Conservation (phyloP, 1,140 invertebrate species). For the Drosophila willistoni region DNA sequence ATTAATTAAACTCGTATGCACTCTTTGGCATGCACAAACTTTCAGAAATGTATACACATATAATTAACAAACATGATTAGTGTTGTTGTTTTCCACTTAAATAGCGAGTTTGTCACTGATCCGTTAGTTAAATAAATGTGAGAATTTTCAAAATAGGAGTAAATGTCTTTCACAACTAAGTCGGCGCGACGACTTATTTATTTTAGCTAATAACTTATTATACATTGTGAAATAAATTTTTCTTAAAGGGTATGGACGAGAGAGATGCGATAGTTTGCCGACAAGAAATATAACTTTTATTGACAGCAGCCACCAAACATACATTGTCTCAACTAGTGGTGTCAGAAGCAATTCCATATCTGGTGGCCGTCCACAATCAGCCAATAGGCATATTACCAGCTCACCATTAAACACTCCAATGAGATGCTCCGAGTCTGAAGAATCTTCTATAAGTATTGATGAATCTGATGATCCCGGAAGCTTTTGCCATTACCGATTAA, state of each 20-base stretch:
- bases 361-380: conserved; percentile 85
- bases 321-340: conserved; percentile 53
- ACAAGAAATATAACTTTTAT: conserved; percentile 86
- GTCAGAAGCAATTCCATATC: conserved; percentile 71
- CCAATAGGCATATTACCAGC: conserved; percentile 86
- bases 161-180: too few species aligned
- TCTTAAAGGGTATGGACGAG: conserved; percentile 84
- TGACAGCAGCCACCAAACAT: conserved; percentile 85
- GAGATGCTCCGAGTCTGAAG: conserved; percentile 88
- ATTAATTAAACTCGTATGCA: too few species aligned
- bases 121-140: too few species aligned
- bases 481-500: conserved; percentile 60
- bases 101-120: too few species aligned
- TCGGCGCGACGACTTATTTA: too few species aligned
- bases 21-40: too few species aligned
- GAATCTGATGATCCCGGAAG: conserved; percentile 87
- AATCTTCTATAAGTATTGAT: conserved; percentile 88
- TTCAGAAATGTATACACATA: too few species aligned
- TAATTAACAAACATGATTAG: too few species aligned
- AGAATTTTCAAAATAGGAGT: too few species aligned
- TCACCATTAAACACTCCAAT: conserved; percentile 85
- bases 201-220: neutral
- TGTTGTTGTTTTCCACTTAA: too few species aligned
- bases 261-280: conserved; percentile 91
- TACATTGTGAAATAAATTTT: neutral